A percentile compares a stretch with the other conserved stretches of the same genome.
Conservation (phyloP, 2,888 invertebrate species). For the Aromia moschata region DNA sequence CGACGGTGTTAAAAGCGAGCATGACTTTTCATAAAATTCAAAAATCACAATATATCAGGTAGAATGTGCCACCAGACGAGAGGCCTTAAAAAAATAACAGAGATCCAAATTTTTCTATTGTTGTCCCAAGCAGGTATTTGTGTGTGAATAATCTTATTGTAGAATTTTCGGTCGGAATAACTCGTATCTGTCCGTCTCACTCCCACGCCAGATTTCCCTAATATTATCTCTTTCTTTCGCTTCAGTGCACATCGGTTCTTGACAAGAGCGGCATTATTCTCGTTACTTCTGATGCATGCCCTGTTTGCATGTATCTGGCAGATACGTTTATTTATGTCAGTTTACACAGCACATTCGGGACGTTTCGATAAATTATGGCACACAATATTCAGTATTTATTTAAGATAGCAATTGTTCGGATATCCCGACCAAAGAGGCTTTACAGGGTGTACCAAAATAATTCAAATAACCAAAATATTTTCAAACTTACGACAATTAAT, state of each 20-base stretch:
- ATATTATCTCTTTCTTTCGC: constrained; percentile 46
- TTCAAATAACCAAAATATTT: too few species aligned
- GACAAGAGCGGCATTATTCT: constrained; percentile 34
- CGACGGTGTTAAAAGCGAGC: constrained; percentile 40
- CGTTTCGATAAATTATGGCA: constrained; percentile 10
- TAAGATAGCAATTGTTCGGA: constrained; percentile 19
- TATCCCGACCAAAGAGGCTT: constrained; percentile 8
- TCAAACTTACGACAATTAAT: too few species aligned
- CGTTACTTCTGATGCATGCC: constrained; percentile 38
- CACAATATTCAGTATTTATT: constrained; percentile 11
- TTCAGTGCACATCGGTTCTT: constrained; percentile 35
- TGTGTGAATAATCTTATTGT: constrained; percentile 55
- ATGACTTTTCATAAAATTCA: constrained; percentile 57
- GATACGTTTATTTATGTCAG: constrained; percentile 33
- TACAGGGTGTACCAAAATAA: too few species aligned
- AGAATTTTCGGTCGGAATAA: constrained; percentile 51
- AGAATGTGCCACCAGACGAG: constrained; percentile 47
- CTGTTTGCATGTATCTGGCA: constrained; percentile 36
- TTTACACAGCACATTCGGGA: constrained; percentile 8
- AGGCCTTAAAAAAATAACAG: constrained; percentile 48
- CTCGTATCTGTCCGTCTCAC: constrained; percentile 50
- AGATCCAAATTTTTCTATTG: constrained; percentile 53
- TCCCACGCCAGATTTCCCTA: constrained; percentile 45
- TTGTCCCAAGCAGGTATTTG: constrained; percentile 56
- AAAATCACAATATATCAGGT: constrained; percentile 55